Percentiles rank a stretch among this genome's conserved stretches.
Evolutionary conservation across 2,797 vertebrate genomes (phyloP).

Genomic region (Halcyon chelicuti): DNA sequence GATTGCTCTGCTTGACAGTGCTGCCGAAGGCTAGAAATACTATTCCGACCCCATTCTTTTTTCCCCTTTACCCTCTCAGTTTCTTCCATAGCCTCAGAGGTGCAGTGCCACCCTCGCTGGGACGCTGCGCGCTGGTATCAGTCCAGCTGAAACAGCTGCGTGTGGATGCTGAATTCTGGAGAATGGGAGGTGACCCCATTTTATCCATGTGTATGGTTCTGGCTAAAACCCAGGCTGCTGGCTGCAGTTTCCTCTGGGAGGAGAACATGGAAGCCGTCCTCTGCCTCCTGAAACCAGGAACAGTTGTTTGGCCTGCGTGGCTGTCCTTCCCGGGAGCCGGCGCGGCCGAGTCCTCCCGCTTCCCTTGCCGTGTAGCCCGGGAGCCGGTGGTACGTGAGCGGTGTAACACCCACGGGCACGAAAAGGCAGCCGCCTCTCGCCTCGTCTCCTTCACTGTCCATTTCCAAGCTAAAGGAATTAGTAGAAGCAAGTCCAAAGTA

Average conservation of each 20-base stretch:
- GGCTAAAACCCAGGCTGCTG: not conserved
- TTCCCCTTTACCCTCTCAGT: not conserved
- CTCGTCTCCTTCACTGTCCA: not conserved
- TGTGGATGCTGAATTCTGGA: constrained; percentile 12
- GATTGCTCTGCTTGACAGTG: constrained; percentile 20
- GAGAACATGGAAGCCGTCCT: not conserved
- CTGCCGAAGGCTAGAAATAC: not conserved
- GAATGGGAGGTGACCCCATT: constrained; percentile 47
- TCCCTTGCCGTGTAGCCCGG: accelerated
- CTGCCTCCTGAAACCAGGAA: not conserved
- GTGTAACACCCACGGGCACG: accelerated
- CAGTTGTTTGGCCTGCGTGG: not conserved
- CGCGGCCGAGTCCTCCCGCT: accelerated
- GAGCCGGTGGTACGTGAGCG: accelerated
- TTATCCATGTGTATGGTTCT: constrained; percentile 25
- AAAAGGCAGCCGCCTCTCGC: not conserved
- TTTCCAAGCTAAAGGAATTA: not conserved
- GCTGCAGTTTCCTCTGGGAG: not conserved
- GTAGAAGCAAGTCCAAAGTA: not conserved
- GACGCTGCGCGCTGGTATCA: not conserved
- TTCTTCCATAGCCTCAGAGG: not conserved
- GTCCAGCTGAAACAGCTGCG: constrained; percentile 65
- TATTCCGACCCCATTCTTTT: not conserved
- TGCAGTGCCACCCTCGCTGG: not conserved
- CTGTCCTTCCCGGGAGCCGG: not conserved